Evolutionary conservation across 2,888 invertebrate species (phyloP), one percentile per base, ranked within the genome.

Genomic region (Adineta ricciae): DNA sequence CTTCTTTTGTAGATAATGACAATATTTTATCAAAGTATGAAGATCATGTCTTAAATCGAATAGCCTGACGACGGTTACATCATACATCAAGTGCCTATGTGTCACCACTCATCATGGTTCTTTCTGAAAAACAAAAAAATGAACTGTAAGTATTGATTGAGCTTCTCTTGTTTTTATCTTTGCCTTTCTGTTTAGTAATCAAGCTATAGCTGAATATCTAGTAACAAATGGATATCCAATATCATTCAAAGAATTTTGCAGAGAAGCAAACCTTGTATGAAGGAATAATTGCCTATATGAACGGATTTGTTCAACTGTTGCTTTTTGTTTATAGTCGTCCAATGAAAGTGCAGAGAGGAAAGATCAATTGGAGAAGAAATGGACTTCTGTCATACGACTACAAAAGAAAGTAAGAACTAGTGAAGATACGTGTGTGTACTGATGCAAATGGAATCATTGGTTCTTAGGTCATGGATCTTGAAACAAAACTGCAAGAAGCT

Each of bases 341-440:
- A n/a, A 41, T 16, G 49, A 41, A 14, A 97, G 98, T 91, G 95
- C 96, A 90, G 97, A 97, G 92, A 96, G 95, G 91, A 94, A 95
- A 87, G 98, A 98, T 87, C 93, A 99, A 85, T 93, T 99, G 87
- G 99, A 99, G 92, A 99, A 99, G 92, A 99, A 99, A 92, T 99
- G 99, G 99, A 98, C 97, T 85, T 97, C 99, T 72, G 98, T 99
- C 88, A 96, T 99, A 90, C 93, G 99, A 91, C 93, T 99, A 90
- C 99, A 99, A 92, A 98, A 98, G 92, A 98, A 99, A 93, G 96
- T 94, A 87, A 87, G 14, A 19, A 50, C 14, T n/a, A n/a, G n/a
- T n/a, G 19, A 50, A 50, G 2, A 64, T 8, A 5, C 2, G 14
- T 7, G 2, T 3, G n/a, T 64, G n/a, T 21, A 24, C 4, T n/a